Evolutionary conservation across 2,888 invertebrate species (phyloP), one percentile per base, ranked within the genome.

Genomic region (Rambutsinella grinnellia): DNA sequence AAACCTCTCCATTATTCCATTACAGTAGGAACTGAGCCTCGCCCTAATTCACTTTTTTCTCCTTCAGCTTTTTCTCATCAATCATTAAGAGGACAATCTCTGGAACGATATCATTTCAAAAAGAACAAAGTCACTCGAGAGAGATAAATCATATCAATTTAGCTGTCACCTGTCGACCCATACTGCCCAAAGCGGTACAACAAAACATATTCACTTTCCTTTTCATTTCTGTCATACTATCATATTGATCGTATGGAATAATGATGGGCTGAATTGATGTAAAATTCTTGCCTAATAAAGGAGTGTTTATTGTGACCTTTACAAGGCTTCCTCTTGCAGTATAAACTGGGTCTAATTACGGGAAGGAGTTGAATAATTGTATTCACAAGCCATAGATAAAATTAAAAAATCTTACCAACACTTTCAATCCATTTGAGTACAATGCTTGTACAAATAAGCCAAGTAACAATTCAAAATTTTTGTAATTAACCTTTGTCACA

Each of bases 121-220:
- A 63, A 57, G 49, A 57, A 26, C 10, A 56, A 63, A 63, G 56
- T 75, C 74, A 75, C 56, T 67, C 74, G 19, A 46, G 17, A 49
- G 2, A 67, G 67, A 75, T 75, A 67, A 67, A 67, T 75, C 74
- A 67, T 61, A 58, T 56, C 67, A 65, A 54, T 66, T 61, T 53
- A 66, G 53, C 67, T 75, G 67, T 75, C 67, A 54, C 15, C 54
- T 21, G 49, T 49, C 36, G 5, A 5, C 36, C 36, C 36, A 36
- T 36, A 36, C 13, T 36, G 36, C 36, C 36, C 36, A 36, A 5
- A 36, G 36, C 36, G 13, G 36, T 13, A 36, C n/a, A n/a, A 36
- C 13, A 36, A 36, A 36, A 36, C 36, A 5, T 36, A 36, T 13
- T 36, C 36, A 36, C 36, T 36, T 36, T 36, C 36, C 6, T 13